Percentiles rank a stretch among this genome's conserved stretches.
Conservation (phyloP, 2,113 vertebrate genomes). For the Puntigrus tetrazona region DNA sequence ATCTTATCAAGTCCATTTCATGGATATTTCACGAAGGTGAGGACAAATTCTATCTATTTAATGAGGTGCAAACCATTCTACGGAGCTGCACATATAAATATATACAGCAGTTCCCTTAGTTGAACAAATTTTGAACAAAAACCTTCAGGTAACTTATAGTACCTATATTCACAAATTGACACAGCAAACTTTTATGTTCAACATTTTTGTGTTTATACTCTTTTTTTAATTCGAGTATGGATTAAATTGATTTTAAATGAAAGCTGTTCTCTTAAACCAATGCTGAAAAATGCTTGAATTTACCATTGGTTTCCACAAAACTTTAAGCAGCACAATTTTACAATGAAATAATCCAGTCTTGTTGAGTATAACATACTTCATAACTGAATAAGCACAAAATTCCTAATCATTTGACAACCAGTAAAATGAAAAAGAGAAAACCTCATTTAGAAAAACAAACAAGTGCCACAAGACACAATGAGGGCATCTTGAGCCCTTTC, state of each 20-base stretch:
- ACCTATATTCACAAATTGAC: neutral
- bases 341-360: too few species aligned
- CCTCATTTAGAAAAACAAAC: constrained; percentile 17
- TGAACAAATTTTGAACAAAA: neutral
- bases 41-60: constrained; percentile 31
- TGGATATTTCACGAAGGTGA: constrained; percentile 14
- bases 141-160: neutral
- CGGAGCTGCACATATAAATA: neutral
- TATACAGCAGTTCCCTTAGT: neutral
- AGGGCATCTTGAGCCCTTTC: neutral
- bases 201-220: neutral
- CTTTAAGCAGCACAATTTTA: too few species aligned
- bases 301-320: too few species aligned
- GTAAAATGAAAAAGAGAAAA: neutral
- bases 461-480: constrained; percentile 12
- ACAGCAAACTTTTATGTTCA: neutral
- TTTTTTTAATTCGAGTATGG: neutral
- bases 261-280: neutral
- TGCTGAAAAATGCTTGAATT: neutral
- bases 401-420: constrained; percentile 4
- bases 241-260: neutral
- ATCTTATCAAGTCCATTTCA: constrained; percentile 48
- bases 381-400: neutral
- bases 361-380: too few species aligned
- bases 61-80: neutral